phyloP scores from a whole-genome alignment of 1,140 invertebrate species.

The Bombus haemorrhoidalis region DNA sequence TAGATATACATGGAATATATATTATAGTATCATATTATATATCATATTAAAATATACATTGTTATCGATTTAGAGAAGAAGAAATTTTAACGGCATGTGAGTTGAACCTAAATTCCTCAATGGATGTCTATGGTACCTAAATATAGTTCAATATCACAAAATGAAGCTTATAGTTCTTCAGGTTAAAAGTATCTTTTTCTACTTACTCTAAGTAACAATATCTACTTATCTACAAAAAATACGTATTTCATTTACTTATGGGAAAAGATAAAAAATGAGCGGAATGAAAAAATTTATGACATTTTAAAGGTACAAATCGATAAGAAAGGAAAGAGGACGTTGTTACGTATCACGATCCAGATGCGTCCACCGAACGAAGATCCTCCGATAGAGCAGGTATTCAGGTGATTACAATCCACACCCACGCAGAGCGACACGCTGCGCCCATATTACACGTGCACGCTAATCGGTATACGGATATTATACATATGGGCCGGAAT shows the following conservation, averaged over 20 bases:
- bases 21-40: too few relatives aligned
- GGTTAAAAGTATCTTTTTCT: neutral
- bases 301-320: neutral
- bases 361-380: conserved; percentile 51
- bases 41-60: neutral
- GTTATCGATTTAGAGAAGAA: neutral
- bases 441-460: conserved; percentile 61
- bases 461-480: conserved; percentile 63
- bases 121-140: too few relatives aligned
- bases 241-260: neutral
- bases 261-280: neutral
- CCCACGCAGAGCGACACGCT: conserved; percentile 58
- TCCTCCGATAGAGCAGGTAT: conserved; percentile 59
- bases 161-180: neutral
- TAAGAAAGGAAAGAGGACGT: neutral
- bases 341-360: conserved; percentile 35
- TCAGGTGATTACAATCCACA: conserved; percentile 65
- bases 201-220: neutral
- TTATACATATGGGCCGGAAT: conserved; percentile 54
- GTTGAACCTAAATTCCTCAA: too few relatives aligned
- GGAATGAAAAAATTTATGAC: neutral
- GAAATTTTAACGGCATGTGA: too few relatives aligned
- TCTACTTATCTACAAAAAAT: neutral
- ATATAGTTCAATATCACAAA: neutral
- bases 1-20: too few relatives aligned